Conservation (phyloP, 2,888 invertebrate genomes). For the Escarpia spicata region DNA sequence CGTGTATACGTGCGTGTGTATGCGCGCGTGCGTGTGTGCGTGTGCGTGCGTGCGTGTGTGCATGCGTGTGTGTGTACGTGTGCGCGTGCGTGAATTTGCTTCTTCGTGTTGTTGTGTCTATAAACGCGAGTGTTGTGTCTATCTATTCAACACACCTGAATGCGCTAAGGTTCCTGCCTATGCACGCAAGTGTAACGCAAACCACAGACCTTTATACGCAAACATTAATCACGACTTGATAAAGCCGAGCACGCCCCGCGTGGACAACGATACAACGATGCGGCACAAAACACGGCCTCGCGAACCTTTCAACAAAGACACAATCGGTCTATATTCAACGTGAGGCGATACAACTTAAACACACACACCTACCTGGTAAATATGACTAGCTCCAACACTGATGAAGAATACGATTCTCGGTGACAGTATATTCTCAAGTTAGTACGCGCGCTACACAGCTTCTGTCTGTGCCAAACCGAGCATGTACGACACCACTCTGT, state of each 20-base stretch:
- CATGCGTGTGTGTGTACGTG: background rate
- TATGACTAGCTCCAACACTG: background rate
- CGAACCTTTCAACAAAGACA: too few species aligned
- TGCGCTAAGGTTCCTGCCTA: background rate
- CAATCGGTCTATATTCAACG: background rate
- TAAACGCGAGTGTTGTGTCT: background rate
- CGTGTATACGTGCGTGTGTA: slow-evolving; percentile 8
- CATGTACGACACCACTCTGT: background rate
- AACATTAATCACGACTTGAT: background rate
- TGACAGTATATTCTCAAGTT: background rate
- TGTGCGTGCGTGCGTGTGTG: background rate
- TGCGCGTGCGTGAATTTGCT: background rate
- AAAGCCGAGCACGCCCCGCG: background rate
- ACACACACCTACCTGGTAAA: background rate
- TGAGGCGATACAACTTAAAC: background rate
- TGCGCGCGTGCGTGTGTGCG: background rate
- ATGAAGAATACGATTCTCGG: background rate
- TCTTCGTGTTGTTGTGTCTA: background rate
- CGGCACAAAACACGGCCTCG: background rate
- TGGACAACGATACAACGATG: background rate
- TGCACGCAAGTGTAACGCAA: background rate
- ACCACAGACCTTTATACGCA: too few species aligned
- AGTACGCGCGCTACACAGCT: background rate
- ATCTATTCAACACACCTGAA: background rate
- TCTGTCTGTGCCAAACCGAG: background rate